Percentiles rank a stretch among this genome's conserved stretches.
These are phyloP conservation scores for Notarius lentiginosus DNA, from an alignment of 2,113 vertebrate species.

Conservation along the genomic window DNA sequence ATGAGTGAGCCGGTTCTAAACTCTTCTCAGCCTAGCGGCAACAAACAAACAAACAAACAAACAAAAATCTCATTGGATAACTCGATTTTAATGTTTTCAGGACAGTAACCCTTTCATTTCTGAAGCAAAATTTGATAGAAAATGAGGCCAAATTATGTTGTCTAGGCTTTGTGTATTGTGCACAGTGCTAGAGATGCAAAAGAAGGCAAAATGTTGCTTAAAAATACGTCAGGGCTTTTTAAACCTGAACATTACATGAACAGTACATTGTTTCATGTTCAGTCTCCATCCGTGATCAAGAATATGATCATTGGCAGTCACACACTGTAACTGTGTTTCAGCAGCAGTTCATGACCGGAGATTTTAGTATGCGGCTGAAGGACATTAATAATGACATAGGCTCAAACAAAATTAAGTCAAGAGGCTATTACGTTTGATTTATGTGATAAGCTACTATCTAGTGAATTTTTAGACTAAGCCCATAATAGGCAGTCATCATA, in stretches of 20 bases:
- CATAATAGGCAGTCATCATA: background rate
- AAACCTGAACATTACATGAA: background rate
- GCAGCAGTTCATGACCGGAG: background rate
- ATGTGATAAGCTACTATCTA: background rate
- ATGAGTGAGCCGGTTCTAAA: too few relatives aligned
- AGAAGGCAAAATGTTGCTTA: background rate
- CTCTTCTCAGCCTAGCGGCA: too few relatives aligned
- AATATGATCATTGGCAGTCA: background rate
- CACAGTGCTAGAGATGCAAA: background rate
- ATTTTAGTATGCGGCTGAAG: background rate
- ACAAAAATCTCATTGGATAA: too few relatives aligned
- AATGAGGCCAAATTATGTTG: too few relatives aligned
- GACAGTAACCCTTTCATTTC: too few relatives aligned
- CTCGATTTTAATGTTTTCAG: too few relatives aligned
- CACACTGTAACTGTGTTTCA: background rate
- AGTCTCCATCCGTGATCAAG: background rate
- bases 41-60: too few relatives aligned
- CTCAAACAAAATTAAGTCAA: background rate
- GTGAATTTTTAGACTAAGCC: background rate
- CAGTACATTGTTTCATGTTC: too few relatives aligned
- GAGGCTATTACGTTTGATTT: background rate
- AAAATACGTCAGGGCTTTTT: background rate
- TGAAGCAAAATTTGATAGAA: too few relatives aligned
- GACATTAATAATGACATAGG: background rate
- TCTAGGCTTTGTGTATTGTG: background rate